phyloP scores from a whole-genome alignment of 2,888 invertebrate genomes.

The Lymantria dispar region DNA sequence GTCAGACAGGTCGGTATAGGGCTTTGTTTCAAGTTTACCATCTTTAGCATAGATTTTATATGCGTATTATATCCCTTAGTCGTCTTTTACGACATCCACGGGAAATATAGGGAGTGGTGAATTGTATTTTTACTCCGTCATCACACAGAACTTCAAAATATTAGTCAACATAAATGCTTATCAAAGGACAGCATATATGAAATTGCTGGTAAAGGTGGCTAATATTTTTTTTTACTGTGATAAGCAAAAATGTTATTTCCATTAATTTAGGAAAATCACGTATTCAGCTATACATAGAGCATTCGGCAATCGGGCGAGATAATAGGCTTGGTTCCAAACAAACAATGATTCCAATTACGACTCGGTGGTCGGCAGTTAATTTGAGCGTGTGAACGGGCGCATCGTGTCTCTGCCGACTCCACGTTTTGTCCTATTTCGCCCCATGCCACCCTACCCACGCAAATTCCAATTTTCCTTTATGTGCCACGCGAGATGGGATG shows the following conservation, averaged over 20 bases:
- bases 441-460: slow-evolving; percentile 12
- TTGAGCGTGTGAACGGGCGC: slow-evolving; percentile 53
- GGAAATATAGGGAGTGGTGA: too few species aligned
- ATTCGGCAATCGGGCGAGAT: slow-evolving; percentile 23
- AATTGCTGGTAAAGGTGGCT: too few species aligned
- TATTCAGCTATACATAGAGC: slow-evolving; percentile 8
- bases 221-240: not conserved
- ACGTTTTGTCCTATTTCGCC: slow-evolving; percentile 29
- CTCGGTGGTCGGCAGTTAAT: slow-evolving; percentile 46
- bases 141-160: too few species aligned
- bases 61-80: too few species aligned
- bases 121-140: too few species aligned
- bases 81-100: too few species aligned
- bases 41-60: too few species aligned
- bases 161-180: too few species aligned
- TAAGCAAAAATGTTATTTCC: not conserved
- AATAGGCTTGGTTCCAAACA: slow-evolving; percentile 37
- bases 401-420: slow-evolving; percentile 21
- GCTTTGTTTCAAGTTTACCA: not conserved
- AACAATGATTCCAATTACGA: slow-evolving; percentile 63
- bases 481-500: slow-evolving; percentile 30
- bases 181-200: too few species aligned
- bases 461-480: slow-evolving; percentile 68
- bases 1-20: too few species aligned
- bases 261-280: slow-evolving; percentile 7